These are phyloP conservation scores for Hylia prasina DNA, from an alignment of 2,113 vertebrate species.

Conservation along the genomic window DNA sequence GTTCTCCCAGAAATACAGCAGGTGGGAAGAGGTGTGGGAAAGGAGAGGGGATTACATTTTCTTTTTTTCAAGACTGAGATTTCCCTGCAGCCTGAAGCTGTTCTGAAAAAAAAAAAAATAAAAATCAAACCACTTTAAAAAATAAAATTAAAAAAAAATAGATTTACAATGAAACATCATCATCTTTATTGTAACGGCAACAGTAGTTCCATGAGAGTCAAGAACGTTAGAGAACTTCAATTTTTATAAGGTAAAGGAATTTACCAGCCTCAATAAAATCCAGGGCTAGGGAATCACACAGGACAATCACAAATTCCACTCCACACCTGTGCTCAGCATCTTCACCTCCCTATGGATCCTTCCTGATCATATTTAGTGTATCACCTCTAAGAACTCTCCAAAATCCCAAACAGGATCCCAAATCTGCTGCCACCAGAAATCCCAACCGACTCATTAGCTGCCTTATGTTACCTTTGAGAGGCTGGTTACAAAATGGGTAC, in stretches of 20 bases:
- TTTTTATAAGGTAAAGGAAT: conserved; percentile 37
- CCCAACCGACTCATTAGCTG: conserved; percentile 33
- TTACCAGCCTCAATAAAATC: conserved; percentile 37
- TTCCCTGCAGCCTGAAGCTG: conserved; percentile 16
- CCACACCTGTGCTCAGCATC: conserved; percentile 24
- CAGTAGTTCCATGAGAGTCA: conserved; percentile 45
- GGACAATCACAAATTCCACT: not conserved
- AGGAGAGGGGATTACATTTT: not conserved
- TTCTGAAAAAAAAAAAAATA: not conserved
- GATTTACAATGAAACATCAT: conserved; percentile 62
- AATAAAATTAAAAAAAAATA: not conserved
- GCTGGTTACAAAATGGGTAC: conserved; percentile 3
- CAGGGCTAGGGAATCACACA: conserved; percentile 14
- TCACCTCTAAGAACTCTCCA: not conserved
- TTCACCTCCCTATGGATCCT: conserved; percentile 3
- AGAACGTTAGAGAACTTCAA: conserved; percentile 31
- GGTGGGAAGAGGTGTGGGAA: not conserved
- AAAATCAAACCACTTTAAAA: conserved; percentile 8
- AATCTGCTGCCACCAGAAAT: conserved; percentile 9
- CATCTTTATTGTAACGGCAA: conserved; percentile 51
- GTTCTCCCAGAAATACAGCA: not conserved
- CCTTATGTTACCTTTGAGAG: conserved; percentile 44
- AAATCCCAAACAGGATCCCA: not conserved
- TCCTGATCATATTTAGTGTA: conserved; percentile 4
- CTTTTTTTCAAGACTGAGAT: not conserved